phyloP scores from a whole-genome alignment of 2,113 vertebrate genomes.

The Platanista minor region DNA sequence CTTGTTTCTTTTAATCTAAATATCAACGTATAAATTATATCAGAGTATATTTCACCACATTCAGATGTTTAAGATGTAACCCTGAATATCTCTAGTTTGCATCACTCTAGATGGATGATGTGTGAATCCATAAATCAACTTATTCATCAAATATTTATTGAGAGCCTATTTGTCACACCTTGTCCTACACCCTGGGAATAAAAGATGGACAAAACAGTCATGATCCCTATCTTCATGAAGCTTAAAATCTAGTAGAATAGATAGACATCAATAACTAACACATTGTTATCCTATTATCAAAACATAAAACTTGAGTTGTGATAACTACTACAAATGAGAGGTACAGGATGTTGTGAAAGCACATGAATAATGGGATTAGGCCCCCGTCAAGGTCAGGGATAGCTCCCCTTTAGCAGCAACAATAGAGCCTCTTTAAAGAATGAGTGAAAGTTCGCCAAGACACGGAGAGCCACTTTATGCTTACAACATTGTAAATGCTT shows the following conservation, averaged over 20 bases:
- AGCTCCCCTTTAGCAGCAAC: background rate
- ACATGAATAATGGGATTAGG: background rate
- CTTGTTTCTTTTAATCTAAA: slow-evolving; percentile 1
- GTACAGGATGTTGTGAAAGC: background rate
- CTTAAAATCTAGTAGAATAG: background rate
- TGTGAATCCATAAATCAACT: background rate
- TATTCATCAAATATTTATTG: slow-evolving; percentile 1
- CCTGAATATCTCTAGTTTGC: background rate
- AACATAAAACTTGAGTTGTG: background rate
- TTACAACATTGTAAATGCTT: background rate
- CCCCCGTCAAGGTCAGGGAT: background rate
- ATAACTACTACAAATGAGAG: background rate
- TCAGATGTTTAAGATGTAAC: background rate
- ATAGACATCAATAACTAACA: background rate
- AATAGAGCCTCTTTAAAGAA: background rate
- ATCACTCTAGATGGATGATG: background rate
- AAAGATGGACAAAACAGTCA: background rate
- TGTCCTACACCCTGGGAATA: background rate
- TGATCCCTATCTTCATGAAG: background rate
- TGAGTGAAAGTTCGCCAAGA: background rate
- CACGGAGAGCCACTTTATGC: background rate
- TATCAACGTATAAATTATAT: background rate
- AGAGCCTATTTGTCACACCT: background rate
- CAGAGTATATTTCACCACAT: background rate
- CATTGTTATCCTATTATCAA: background rate